Conservation (phyloP, 2,113 vertebrate genomes). For the Mesoclemmys tuberculata region DNA sequence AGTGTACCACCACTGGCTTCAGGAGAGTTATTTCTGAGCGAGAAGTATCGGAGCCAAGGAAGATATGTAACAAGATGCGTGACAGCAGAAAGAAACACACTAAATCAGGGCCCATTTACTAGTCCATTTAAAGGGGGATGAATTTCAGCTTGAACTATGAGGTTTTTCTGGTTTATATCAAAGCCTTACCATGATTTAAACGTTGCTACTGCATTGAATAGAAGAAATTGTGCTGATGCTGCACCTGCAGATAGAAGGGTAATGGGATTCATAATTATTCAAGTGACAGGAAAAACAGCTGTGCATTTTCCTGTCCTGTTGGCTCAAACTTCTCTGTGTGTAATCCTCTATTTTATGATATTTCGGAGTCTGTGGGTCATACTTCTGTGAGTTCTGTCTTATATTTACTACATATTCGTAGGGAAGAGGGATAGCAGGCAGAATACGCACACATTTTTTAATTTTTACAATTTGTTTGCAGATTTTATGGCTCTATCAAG, state of each 20-base stretch:
- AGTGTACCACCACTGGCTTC: fast-evolving
- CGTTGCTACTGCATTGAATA: not conserved
- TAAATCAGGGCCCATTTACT: not conserved
- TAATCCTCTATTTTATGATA: not conserved
- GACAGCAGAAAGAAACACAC: not conserved
- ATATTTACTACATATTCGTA: fast-evolving
- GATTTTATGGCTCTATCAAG: not conserved
- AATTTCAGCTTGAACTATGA: not conserved
- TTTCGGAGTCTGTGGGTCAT: not conserved
- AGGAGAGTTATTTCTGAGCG: not conserved
- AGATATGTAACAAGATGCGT: fast-evolving
- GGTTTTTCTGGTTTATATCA: not conserved
- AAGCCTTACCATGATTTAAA: not conserved
- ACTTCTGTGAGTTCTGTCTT: not conserved
- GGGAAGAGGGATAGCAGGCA: not conserved
- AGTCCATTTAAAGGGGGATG: not conserved
- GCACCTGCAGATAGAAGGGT: not conserved
- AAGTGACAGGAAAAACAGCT: not conserved
- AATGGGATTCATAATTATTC: not conserved
- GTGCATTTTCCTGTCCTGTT: not conserved
- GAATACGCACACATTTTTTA: not conserved
- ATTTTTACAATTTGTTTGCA: not conserved
- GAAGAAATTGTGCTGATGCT: not conserved
- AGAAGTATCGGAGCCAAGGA: not conserved
- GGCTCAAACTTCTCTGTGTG: not conserved